These are phyloP conservation scores for Tylochromis polylepis DNA, from an alignment of 2,113 vertebrate species.

Conservation along the genomic window DNA sequence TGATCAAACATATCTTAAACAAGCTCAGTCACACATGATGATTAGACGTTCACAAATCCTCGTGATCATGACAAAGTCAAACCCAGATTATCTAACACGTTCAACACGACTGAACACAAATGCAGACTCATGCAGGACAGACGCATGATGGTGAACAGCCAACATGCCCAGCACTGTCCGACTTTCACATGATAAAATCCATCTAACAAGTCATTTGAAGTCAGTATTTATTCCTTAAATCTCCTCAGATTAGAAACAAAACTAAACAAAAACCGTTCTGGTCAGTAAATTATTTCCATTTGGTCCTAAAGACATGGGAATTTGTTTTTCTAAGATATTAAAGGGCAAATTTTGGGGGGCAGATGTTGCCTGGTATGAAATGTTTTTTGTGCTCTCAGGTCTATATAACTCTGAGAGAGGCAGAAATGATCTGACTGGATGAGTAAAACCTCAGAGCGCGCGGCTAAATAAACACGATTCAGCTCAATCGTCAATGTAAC, in stretches of 20 bases:
- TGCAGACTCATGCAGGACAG: conserved; percentile 29
- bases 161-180: neutral
- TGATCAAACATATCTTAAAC: neutral
- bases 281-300: neutral
- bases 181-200: neutral
- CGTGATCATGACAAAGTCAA: neutral
- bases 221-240: neutral
- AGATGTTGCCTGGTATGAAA: neutral
- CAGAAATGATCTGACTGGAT: neutral
- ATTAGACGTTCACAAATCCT: neutral
- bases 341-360: neutral
- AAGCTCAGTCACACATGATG: neutral
- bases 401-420: neutral
- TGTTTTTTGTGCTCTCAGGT: neutral
- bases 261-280: neutral
- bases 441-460: neutral
- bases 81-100: neutral
- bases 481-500: neutral
- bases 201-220: conserved; percentile 31
- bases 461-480: neutral
- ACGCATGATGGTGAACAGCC: neutral
- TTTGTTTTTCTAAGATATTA: neutral
- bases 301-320: neutral
- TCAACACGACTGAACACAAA: neutral
- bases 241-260: neutral